phyloP scores from a whole-genome alignment of 2,113 vertebrate genomes.

The Athene cunicularia region DNA sequence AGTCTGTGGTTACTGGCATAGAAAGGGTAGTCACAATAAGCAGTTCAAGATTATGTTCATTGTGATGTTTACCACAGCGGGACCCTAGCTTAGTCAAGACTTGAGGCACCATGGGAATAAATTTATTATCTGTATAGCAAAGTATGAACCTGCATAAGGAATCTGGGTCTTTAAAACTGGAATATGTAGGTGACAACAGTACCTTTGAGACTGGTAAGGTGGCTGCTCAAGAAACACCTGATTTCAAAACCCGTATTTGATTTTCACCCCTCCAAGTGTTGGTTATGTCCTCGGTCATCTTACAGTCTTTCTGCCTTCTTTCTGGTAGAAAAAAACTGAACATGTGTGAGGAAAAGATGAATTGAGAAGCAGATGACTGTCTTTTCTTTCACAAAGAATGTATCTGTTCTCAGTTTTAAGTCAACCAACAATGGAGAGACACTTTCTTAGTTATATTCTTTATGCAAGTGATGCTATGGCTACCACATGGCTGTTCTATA shows the following conservation, averaged over 20 bases:
- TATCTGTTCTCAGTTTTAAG: background rate
- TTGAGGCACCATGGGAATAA: background rate
- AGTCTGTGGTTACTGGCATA: background rate
- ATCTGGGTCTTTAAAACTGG: background rate
- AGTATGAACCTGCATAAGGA: background rate
- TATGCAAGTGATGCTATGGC: constrained; percentile 1
- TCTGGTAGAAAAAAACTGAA: background rate
- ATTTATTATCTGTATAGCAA: background rate
- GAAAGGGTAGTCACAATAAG: background rate
- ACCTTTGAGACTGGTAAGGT: background rate
- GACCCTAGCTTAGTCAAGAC: background rate
- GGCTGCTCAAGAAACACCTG: background rate
- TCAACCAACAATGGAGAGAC: background rate
- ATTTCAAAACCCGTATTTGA: background rate
- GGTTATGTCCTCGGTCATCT: background rate
- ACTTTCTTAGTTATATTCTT: background rate
- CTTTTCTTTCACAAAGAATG: background rate
- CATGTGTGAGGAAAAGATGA: background rate
- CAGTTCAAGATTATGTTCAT: background rate
- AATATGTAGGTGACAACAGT: background rate
- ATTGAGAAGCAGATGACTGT: background rate
- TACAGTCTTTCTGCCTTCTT: background rate
- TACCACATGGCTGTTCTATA: background rate
- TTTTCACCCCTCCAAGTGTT: background rate
- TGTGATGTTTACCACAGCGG: background rate